Conservation (phyloP, 2,888 invertebrate genomes). For the Oligia strigilis region DNA sequence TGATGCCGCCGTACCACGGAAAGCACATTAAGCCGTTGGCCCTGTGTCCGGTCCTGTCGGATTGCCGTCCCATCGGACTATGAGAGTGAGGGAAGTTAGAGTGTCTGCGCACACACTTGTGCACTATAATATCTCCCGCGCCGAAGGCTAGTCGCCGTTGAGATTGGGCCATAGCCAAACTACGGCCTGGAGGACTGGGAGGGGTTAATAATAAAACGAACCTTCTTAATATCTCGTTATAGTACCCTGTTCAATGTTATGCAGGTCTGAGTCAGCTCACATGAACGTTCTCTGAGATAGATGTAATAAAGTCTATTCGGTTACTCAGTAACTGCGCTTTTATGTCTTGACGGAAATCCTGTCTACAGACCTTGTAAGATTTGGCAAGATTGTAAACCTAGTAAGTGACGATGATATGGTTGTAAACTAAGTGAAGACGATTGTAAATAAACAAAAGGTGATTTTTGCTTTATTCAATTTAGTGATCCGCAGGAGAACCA, state of each 20-base stretch:
- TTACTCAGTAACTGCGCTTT: constrained; percentile 21
- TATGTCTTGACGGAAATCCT: constrained; percentile 22
- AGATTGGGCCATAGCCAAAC: too few species aligned
- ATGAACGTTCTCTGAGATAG: constrained; percentile 16
- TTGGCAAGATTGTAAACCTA: constrained; percentile 3
- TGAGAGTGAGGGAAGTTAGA: too few species aligned
- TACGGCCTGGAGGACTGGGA: too few species aligned
- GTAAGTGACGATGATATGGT: not conserved
- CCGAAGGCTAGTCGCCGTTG: too few species aligned
- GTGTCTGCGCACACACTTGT: too few species aligned
- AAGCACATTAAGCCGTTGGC: too few species aligned
- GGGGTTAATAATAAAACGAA: not conserved
- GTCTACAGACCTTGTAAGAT: not conserved
- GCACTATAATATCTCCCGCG: too few species aligned
- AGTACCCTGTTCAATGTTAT: constrained; percentile 23
- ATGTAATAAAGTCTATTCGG: constrained; percentile 42
- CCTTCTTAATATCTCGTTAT: constrained; percentile 8
- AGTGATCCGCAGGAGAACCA: too few species aligned
- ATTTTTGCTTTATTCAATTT: too few species aligned
- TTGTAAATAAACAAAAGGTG: not conserved
- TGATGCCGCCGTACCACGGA: too few species aligned
- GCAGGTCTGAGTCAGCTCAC: constrained; percentile 49
- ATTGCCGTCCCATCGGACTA: too few species aligned
- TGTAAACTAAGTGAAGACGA: not conserved
- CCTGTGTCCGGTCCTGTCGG: too few species aligned